phyloP scores from a whole-genome alignment of 2,113 vertebrate species.

The Murina feae region DNA sequence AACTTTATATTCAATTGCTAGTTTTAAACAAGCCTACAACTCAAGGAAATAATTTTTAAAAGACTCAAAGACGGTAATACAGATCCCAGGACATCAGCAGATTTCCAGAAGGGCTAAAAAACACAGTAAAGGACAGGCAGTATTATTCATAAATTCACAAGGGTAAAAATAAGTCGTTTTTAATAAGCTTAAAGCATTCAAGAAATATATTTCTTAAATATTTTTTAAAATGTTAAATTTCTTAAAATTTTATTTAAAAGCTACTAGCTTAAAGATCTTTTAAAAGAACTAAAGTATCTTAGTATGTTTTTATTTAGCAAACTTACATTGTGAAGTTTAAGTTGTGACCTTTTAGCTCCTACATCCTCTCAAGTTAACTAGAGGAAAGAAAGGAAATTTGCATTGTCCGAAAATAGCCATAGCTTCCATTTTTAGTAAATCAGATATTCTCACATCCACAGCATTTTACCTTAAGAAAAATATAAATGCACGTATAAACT shows the following conservation, averaged over 20 bases:
- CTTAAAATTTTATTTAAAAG: neutral
- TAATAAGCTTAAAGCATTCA: neutral
- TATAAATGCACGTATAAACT: neutral
- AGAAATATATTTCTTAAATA: neutral
- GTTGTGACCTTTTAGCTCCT: slow-evolving; percentile 76
- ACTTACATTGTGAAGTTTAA: slow-evolving; percentile 58
- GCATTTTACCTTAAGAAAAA: neutral
- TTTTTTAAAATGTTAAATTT: neutral
- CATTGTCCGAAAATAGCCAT: slow-evolving; percentile 81
- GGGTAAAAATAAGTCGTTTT: neutral
- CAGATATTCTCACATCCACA: neutral
- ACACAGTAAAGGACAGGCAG: neutral
- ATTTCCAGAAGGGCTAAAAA: neutral
- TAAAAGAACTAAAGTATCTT: slow-evolving; percentile 38
- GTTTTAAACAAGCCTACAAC: neutral
- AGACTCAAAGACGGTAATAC: neutral
- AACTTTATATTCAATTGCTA: neutral
- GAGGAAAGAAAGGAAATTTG: slow-evolving; percentile 81
- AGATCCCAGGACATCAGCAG: neutral
- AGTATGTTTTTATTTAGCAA: slow-evolving; percentile 37
- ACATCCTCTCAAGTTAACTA: slow-evolving; percentile 77
- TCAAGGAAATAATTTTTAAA: neutral
- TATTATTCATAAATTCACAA: neutral
- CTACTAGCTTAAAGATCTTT: neutral
- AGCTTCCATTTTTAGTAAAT: slow-evolving; percentile 56